phyloP scores from a whole-genome alignment of 2,113 vertebrate species.

The Jacana jacana region DNA sequence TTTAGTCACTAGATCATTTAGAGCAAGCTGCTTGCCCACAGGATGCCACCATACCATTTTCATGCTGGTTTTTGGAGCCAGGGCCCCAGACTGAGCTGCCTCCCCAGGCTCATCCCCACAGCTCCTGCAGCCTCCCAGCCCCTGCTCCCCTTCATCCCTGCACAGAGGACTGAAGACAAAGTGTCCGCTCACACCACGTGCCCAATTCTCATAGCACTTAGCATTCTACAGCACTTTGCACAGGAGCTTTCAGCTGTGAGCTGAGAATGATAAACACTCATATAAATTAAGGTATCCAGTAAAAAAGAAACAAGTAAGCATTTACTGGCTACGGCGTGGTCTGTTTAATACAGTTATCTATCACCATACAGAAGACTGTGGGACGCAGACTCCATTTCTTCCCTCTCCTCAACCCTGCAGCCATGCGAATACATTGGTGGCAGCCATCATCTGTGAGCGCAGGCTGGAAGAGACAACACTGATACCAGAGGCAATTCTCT shows the following conservation, averaged over 20 bases:
- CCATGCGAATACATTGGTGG: not conserved
- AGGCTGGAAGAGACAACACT: not conserved
- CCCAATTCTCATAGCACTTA: not conserved
- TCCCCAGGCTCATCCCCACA: accelerated
- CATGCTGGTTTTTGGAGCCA: not conserved
- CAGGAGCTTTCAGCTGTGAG: not conserved
- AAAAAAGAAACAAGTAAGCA: not conserved
- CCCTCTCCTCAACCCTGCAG: not conserved
- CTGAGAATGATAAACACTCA: not conserved
- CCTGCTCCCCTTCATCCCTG: not conserved
- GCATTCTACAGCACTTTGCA: not conserved
- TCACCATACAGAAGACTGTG: not conserved
- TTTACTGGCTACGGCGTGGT: not conserved
- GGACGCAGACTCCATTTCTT: not conserved
- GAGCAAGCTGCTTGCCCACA: not conserved
- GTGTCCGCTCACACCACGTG: not conserved
- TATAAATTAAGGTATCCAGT: not conserved
- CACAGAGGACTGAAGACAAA: not conserved
- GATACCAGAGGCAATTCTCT: no score
- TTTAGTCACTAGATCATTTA: not conserved
- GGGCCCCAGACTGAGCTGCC: not conserved
- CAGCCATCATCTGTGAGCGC: accelerated
- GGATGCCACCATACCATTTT: not conserved
- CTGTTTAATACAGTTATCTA: not conserved
- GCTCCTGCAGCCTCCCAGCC: accelerated